A percentile compares a stretch with the other conserved stretches of the same genome.
These are phyloP conservation scores for Drosophila sturtevanti DNA, from an alignment of 1,140 invertebrate species.

Conservation along the genomic window DNA sequence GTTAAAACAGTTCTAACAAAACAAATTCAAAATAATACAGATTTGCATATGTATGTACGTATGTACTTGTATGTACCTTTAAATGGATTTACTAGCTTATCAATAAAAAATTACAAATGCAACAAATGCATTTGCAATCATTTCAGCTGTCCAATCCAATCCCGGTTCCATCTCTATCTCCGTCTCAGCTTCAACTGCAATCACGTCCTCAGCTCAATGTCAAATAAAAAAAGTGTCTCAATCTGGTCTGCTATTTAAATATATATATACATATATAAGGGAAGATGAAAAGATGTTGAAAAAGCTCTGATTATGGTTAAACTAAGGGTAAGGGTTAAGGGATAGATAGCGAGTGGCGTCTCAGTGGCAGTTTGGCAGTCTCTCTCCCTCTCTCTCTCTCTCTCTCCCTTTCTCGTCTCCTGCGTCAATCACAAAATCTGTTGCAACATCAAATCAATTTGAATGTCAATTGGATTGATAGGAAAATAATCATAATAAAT, in stretches of 20 bases:
- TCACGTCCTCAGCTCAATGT: conserved; percentile 70
- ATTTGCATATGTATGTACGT: conserved; percentile 52
- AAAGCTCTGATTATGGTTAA: conserved; percentile 26
- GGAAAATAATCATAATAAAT: conserved; percentile 41
- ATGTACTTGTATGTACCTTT: neutral
- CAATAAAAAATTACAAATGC: conserved; percentile 62
- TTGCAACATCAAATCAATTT: conserved; percentile 50
- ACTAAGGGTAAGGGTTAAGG: neutral
- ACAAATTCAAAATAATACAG: conserved; percentile 13
- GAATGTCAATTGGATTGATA: conserved; percentile 55
- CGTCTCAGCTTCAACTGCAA: conserved; percentile 25
- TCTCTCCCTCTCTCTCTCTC: too few relatives aligned
- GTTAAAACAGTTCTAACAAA: conserved; percentile 28
- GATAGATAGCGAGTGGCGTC: conserved; percentile 34
- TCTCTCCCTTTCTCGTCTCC: too few relatives aligned
- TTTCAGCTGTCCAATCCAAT: neutral
- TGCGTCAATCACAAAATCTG: conserved; percentile 59
- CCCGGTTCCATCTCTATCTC: neutral
- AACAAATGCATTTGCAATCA: conserved; percentile 39
- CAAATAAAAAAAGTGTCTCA: conserved; percentile 54
- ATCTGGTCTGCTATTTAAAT: conserved; percentile 50
- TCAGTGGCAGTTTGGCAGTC: too few relatives aligned
- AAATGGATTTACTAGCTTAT: conserved; percentile 45
- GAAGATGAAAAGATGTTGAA: conserved; percentile 15
- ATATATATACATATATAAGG: conserved; percentile 17